Evolutionary conservation across 1,140 invertebrate species (phyloP).

Genomic region (Apis laboriosa): DNA sequence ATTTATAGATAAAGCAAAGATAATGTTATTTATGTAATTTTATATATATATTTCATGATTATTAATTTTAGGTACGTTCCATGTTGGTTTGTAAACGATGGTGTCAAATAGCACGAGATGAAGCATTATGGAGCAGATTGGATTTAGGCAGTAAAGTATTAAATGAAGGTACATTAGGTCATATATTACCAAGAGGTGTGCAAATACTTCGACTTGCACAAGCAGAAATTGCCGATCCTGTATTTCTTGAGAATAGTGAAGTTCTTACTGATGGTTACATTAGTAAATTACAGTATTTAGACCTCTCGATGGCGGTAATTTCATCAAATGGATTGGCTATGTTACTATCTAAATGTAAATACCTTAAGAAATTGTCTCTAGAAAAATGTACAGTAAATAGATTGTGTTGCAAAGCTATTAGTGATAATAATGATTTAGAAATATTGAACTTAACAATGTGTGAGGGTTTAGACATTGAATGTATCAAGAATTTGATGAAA

Average conservation of each 20-base stretch:
- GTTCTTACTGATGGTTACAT: slow-evolving; percentile 69
- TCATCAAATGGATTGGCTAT: slow-evolving; percentile 82
- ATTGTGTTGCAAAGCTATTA: slow-evolving; percentile 84
- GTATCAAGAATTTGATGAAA: slow-evolving; percentile 83
- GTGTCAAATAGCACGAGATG: slow-evolving; percentile 89
- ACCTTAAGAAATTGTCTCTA: slow-evolving; percentile 90
- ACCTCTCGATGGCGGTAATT: slow-evolving; percentile 90
- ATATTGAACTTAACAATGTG: slow-evolving; percentile 89
- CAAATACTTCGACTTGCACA: slow-evolving; percentile 89
- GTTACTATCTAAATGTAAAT: slow-evolving; percentile 85
- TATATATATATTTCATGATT: not conserved
- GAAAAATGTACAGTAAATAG: slow-evolving; percentile 87
- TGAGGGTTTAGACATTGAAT: slow-evolving; percentile 83
- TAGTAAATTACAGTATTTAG: slow-evolving; percentile 88
- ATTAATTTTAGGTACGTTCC: slow-evolving; percentile 70
- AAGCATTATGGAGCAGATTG: slow-evolving; percentile 91
- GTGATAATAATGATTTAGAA: slow-evolving; percentile 85
- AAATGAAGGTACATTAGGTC: slow-evolving; percentile 84
- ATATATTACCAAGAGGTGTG: slow-evolving; percentile 87
- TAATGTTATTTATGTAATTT: not conserved
- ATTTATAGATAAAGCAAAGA: not conserved
- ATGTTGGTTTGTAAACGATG: slow-evolving; percentile 84
- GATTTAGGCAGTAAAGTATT: slow-evolving; percentile 88
- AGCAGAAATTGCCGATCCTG: slow-evolving; percentile 84
- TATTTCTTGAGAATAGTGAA: slow-evolving; percentile 77